Evolutionary conservation across 2,797 vertebrate species (phyloP).

Genomic region (Phoxinus dragarum): DNA sequence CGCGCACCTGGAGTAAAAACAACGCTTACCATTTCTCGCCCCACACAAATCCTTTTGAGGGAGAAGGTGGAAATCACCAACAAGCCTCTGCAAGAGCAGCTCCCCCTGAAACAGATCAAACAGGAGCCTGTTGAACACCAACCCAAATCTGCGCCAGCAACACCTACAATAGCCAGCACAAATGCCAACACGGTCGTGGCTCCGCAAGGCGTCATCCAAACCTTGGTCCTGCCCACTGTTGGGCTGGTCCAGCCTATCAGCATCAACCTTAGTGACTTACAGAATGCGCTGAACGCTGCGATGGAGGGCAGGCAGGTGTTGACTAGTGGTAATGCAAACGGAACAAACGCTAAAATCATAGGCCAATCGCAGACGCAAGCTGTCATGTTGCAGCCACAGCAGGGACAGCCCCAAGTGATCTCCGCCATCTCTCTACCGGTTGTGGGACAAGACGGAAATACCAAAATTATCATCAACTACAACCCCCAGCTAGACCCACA

Average conservation of each 20-base stretch:
- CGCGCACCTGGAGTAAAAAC: slow-evolving; percentile 80
- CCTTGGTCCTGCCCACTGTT: slow-evolving; percentile 93
- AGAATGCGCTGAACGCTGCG: slow-evolving; percentile 94
- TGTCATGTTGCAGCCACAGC: slow-evolving; percentile 75
- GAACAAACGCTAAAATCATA: slow-evolving; percentile 77
- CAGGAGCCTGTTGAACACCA: slow-evolving; percentile 95
- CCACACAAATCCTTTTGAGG: slow-evolving; percentile 84
- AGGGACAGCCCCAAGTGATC: slow-evolving; percentile 86
- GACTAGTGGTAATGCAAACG: slow-evolving; percentile 86
- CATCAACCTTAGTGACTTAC: slow-evolving; percentile 95
- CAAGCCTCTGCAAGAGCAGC: slow-evolving; percentile 94
- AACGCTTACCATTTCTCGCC: slow-evolving; percentile 81
- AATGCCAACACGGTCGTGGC: slow-evolving; percentile 47
- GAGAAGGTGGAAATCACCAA: slow-evolving; percentile 90
- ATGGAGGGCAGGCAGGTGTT: slow-evolving; percentile 93
- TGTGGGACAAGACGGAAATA: slow-evolving; percentile 96
- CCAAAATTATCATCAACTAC: slow-evolving; percentile 99
- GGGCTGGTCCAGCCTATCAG: slow-evolving; percentile 95
- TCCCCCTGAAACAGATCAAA: slow-evolving; percentile 97
- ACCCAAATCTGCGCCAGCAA: slow-evolving; percentile 70
- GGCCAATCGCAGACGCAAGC: slow-evolving; percentile 48
- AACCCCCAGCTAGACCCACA: slow-evolving; percentile 82
- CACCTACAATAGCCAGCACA: slow-evolving; percentile 67
- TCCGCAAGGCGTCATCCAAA: slow-evolving; percentile 87
- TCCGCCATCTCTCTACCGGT: slow-evolving; percentile 94